Evolutionary conservation across 2,113 vertebrate species (phyloP), one percentile per base, ranked within the genome.

Genomic region (Willisornis vidua): DNA sequence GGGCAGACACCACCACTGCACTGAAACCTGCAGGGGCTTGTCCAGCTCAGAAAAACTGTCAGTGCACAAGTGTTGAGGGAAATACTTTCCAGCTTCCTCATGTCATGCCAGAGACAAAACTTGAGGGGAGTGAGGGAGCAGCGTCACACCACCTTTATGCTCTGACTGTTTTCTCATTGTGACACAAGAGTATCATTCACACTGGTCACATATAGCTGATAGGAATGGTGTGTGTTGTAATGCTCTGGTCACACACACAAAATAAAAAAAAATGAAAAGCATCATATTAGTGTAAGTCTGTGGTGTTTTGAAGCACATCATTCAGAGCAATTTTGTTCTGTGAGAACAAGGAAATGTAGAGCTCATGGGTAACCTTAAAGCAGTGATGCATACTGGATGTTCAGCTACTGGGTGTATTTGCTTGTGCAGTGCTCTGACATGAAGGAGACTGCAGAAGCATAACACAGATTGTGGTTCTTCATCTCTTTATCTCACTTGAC

Each of bases 1-100:
- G 85, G 65, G 3, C 65, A 70, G 71, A 9, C 12, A 35, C 8
- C 49, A 49, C 10, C 41, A 14, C 41, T 39, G 39, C 71, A 17
- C 7, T 51, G 62, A 51, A 52, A 66, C 29, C 46, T 92, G 85
- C 41, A 46, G 14, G 17, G 62, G 4, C 52, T 66, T 20, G 12
- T 33, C 15, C 57, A 8, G 2, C 72, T 66, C 72, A 37, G 85
- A 24, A 33, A 45, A 55, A 41, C 15, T 8, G 33, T 0, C 35
- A 3, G 4, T 5, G 9, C 28, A 26, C 35, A 15, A 46, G 54
- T 8, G 1, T 2, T 51, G 71, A 12, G 8, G 85, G 33, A 2
- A 82, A 55, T 13, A 12, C 28, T 59, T 74, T 26, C 9, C 49
- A 28, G 35, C 22, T 85, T 89, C 66, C 41, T 70, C n/a, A 7